These are phyloP conservation scores for Atherinosoma microstoma DNA, from an alignment of 2,797 vertebrate species.

Conservation along the genomic window DNA sequence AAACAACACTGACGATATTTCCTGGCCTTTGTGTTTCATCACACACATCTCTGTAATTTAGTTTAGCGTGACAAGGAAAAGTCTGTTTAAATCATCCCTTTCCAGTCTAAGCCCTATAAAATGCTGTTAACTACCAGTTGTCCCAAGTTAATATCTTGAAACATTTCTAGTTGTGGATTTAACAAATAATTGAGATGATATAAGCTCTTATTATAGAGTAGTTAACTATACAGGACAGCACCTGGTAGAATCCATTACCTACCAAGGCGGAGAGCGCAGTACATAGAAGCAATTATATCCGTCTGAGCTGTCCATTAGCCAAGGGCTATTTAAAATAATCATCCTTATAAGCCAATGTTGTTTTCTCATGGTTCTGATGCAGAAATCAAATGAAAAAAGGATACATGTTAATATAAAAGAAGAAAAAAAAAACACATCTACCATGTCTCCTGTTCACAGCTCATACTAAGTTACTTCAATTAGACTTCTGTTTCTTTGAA, in stretches of 20 bases:
- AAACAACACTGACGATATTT: neutral
- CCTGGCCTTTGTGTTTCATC: conserved; percentile 25
- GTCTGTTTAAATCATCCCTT: neutral
- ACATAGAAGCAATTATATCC: conserved; percentile 47
- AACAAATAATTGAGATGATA: conserved; percentile 32
- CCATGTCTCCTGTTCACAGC: neutral
- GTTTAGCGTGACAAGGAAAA: neutral
- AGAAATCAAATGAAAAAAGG: conserved; percentile 16
- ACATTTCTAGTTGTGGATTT: conserved; percentile 26
- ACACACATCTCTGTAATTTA: conserved; percentile 15
- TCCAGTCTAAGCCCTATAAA: conserved; percentile 1
- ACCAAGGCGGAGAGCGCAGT: conserved; percentile 23
- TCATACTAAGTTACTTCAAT: neutral
- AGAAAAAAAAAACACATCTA: neutral
- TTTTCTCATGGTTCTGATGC: conserved; percentile 21
- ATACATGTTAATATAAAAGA: conserved; percentile 17
- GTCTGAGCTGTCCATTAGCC: conserved; percentile 54
- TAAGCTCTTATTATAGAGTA: conserved; percentile 23
- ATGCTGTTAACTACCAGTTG: conserved; percentile 8
- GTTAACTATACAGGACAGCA: conserved; percentile 39
- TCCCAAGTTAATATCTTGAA: conserved; percentile 7
- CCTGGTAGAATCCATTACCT: conserved; percentile 61
- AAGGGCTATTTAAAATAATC: conserved; percentile 39
- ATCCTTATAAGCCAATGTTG: conserved; percentile 28
- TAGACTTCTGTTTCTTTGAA: neutral